A percentile compares a stretch with the other conserved stretches of the same genome.
Evolutionary conservation across 2,797 vertebrate species (phyloP).

Genomic region (Okamejei kenojei): DNA sequence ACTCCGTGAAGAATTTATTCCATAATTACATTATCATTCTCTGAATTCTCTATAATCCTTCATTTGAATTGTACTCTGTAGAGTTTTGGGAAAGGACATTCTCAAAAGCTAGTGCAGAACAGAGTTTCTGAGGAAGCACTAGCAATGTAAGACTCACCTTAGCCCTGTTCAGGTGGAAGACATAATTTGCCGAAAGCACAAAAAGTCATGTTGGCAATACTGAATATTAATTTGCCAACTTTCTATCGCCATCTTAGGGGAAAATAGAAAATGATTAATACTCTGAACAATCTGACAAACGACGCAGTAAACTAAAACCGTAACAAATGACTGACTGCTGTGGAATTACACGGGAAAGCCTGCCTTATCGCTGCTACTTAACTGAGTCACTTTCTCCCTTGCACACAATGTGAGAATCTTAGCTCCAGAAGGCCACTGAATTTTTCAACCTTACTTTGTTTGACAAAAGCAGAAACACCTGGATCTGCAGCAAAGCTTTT

Average conservation of each 20-base stretch:
- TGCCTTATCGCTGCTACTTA: neutral
- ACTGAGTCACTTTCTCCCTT: neutral
- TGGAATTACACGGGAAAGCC: neutral
- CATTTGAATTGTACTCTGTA: neutral
- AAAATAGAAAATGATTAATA: neutral
- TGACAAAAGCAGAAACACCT: neutral
- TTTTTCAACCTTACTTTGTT: neutral
- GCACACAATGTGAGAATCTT: neutral
- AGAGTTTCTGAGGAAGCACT: neutral
- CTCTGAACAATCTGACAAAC: neutral
- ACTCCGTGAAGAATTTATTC: neutral
- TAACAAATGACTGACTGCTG: neutral
- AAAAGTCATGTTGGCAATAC: neutral
- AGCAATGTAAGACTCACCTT: neutral
- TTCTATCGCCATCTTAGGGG: neutral
- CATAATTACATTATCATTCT: neutral
- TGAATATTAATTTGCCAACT: neutral
- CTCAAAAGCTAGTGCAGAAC: too few species aligned
- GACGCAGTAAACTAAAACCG: neutral
- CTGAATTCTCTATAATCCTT: neutral
- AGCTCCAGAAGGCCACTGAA: neutral
- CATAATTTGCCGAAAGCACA: neutral
- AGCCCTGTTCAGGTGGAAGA: neutral
- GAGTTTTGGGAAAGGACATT: neutral
- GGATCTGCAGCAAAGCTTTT: neutral